Conservation (phyloP, 37 sponge, comb jelly and placozoan species). For the Aphrocallistes beatrix region DNA sequence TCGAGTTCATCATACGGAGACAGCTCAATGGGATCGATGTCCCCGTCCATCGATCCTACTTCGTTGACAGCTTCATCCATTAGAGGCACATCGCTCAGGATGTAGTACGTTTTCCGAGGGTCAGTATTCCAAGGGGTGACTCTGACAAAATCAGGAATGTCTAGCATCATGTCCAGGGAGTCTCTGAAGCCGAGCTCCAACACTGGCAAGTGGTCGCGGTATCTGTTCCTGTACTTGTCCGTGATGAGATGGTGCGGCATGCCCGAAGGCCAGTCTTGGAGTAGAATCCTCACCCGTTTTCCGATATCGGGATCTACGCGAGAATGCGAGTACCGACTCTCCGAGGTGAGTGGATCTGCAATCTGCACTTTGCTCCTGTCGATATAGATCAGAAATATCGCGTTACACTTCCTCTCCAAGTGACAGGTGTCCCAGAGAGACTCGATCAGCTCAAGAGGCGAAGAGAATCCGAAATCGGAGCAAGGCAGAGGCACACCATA, state of each 20-base stretch:
- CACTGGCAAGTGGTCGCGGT: neutral
- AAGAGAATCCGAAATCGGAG: neutral
- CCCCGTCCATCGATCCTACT: neutral
- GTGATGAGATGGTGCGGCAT: neutral
- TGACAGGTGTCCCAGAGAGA: neutral
- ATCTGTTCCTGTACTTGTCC: neutral
- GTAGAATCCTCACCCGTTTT: neutral
- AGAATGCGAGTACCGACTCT: neutral
- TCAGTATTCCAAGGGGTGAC: neutral
- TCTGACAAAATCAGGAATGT: neutral
- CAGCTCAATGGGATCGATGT: too few relatives aligned
- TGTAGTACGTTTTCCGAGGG: neutral
- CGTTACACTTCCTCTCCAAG: neutral
- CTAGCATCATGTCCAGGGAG: neutral
- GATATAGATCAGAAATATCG: neutral
- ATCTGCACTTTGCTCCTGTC: too few relatives aligned
- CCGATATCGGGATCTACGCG: neutral
- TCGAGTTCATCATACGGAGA: neutral
- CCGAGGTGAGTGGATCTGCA: too few relatives aligned
- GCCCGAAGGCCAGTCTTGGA: neutral
- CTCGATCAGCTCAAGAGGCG: neutral
- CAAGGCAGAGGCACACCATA: neutral
- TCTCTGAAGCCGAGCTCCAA: neutral
- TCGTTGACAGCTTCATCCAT: neutral
- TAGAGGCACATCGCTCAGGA: neutral